Percentiles rank a stretch among this genome's conserved stretches.
phyloP scores from a whole-genome alignment of 1,140 invertebrate species.

The Amphibalanus amphitrite region DNA sequence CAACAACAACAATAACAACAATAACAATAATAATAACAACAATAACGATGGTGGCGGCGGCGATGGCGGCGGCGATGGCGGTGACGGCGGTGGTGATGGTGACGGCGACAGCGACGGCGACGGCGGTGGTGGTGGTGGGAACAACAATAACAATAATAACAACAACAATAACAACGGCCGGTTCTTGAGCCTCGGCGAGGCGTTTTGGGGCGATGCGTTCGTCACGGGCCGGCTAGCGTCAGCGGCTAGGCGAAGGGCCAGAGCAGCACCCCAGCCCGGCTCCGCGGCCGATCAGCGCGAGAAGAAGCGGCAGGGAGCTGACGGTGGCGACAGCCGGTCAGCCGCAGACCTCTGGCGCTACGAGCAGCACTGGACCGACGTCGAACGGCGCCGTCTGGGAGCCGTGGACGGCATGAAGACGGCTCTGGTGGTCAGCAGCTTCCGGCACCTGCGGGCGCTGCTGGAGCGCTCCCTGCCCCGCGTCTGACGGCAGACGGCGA shows the following conservation, averaged over 20 bases:
- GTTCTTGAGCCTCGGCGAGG: background rate
- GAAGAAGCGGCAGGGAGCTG: too few species aligned
- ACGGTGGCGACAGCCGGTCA: background rate
- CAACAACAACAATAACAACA: conserved; percentile 3
- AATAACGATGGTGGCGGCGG: too few species aligned
- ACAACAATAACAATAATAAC: background rate
- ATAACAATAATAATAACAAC: background rate
- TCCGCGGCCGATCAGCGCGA: too few species aligned
- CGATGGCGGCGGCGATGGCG: too few species aligned
- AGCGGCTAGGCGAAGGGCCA: background rate
- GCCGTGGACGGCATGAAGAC: background rate
- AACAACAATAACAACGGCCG: background rate
- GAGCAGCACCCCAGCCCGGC: background rate
- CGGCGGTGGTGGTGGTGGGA: too few species aligned
- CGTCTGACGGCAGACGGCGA: background rate
- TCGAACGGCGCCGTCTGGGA: background rate
- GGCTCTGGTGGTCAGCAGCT: background rate
- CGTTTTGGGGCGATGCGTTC: background rate
- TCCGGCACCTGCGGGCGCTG: background rate
- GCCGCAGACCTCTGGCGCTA: background rate
- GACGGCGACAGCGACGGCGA: too few species aligned
- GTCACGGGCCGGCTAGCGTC: background rate
- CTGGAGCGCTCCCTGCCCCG: background rate
- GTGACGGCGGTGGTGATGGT: too few species aligned
- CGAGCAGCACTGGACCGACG: background rate